A percentile compares a stretch with the other conserved stretches of the same genome.
Evolutionary conservation across 2,113 vertebrate genomes (phyloP).

Genomic region (Poeciliopsis retropinna): DNA sequence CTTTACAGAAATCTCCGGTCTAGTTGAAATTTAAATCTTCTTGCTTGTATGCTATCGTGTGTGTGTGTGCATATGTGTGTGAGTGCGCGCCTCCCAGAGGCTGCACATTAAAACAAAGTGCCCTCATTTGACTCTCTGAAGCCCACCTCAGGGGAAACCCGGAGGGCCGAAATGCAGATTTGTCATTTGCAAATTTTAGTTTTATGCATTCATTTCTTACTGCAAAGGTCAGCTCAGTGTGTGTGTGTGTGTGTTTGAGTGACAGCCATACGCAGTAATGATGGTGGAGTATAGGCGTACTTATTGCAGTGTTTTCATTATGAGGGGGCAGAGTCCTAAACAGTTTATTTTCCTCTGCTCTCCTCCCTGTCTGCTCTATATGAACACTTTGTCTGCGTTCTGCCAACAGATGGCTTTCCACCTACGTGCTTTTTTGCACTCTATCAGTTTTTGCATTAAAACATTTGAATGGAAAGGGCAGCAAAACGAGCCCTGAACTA

Average conservation of each 20-base stretch:
- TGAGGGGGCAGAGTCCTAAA: slow-evolving; percentile 9
- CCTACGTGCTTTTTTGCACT: slow-evolving; percentile 4
- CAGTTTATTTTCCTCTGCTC: slow-evolving; percentile 15
- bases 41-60: not conserved
- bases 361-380: not conserved
- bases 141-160: slow-evolving; percentile 53
- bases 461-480: not conserved
- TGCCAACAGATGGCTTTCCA: slow-evolving; percentile 16
- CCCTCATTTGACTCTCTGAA: slow-evolving; percentile 70
- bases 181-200: slow-evolving; percentile 74
- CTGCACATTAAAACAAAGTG: slow-evolving; percentile 62
- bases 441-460: not conserved
- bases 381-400: not conserved
- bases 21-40: not conserved
- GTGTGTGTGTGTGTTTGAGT: not conserved
- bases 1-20: slow-evolving; percentile 5
- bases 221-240: slow-evolving; percentile 69
- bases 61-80: not conserved
- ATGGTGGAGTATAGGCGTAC: slow-evolving; percentile 28
- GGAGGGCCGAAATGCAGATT: slow-evolving; percentile 71
- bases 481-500: not conserved
- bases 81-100: slow-evolving; percentile 25
- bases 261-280: not conserved
- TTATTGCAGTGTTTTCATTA: slow-evolving; percentile 24
- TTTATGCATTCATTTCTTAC: slow-evolving; percentile 74